A percentile compares a stretch with the other conserved stretches of the same genome.
These are phyloP conservation scores for Bagarius yarrelli DNA, from an alignment of 2,113 vertebrate genomes.

Conservation along the genomic window DNA sequence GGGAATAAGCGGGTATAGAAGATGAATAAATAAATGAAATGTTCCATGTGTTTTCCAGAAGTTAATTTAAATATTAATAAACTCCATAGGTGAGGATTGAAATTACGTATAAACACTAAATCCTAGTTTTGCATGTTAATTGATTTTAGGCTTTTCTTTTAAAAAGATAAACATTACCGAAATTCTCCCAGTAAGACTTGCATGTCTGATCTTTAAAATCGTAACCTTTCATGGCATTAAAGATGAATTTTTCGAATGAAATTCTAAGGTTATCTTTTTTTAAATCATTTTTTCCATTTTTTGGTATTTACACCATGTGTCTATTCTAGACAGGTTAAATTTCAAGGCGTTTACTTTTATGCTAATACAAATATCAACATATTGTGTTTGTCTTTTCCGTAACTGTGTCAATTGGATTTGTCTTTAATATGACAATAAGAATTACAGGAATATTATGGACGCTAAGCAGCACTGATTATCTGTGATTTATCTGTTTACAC, in stretches of 20 bases:
- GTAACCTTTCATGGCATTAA: not conserved
- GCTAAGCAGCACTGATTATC: not conserved
- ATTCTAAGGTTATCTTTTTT: not conserved
- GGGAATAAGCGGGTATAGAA: too few species aligned
- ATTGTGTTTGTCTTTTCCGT: too few species aligned
- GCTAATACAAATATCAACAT: too few species aligned
- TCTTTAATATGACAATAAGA: not conserved
- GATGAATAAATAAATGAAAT: too few species aligned
- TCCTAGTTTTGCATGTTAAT: not conserved
- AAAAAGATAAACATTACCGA: not conserved
- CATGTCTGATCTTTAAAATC: not conserved
- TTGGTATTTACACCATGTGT: not conserved
- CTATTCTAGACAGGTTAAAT: too few species aligned
- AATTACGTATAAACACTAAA: conserved; percentile 23
- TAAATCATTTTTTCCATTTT: not conserved
- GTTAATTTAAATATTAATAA: conserved; percentile 13
- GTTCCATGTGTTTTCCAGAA: not conserved
- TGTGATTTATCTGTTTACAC: not conserved
- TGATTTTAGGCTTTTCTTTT: conserved; percentile 16
- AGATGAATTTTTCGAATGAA: not conserved
- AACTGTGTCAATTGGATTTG: too few species aligned
- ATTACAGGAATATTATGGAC: not conserved
- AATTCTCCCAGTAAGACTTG: conserved; percentile 1
- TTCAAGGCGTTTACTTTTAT: too few species aligned
- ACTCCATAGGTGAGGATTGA: conserved; percentile 11